Percentiles rank a stretch among this genome's conserved stretches.
phyloP scores from a whole-genome alignment of 2,888 invertebrate species.

The Galeruca laticollis region DNA sequence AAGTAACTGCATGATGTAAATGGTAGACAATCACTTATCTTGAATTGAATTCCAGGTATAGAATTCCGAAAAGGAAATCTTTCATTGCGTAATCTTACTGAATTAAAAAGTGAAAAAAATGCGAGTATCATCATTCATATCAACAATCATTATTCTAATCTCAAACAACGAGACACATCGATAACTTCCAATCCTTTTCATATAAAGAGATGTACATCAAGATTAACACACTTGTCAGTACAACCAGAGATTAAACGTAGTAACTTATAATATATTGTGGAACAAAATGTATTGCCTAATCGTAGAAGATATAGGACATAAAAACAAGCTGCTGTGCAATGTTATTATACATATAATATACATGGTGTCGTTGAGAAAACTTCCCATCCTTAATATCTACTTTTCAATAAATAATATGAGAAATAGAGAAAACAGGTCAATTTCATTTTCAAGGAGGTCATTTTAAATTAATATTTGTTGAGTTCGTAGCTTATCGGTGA shows the following conservation, averaged over 20 bases:
- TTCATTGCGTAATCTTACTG: not conserved
- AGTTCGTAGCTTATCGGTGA: no score
- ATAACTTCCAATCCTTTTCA: not conserved
- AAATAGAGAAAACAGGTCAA: no score
- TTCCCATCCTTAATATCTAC: no score
- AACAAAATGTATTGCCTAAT: slow-evolving; percentile 5
- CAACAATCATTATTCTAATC: slow-evolving; percentile 8
- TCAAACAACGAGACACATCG: not conserved
- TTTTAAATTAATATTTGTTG: no score
- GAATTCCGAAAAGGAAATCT: not conserved
- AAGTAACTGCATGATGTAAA: not conserved
- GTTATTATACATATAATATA: no score
- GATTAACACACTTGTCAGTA: slow-evolving; percentile 1
- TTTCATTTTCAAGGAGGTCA: no score
- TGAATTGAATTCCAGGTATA: not conserved
- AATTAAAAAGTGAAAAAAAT: slow-evolving; percentile 3
- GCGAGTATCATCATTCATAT: slow-evolving; percentile 8
- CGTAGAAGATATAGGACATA: not conserved
- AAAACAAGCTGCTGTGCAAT: no score
- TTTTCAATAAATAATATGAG: no score
- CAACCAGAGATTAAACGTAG: not conserved
- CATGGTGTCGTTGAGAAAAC: no score
- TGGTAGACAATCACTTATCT: not conserved
- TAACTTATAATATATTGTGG: not conserved
- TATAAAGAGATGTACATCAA: slow-evolving; percentile 2